Percentiles rank a stretch among this genome's conserved stretches.
Conservation (phyloP, 2,888 invertebrate species). For the Drosophila demipolita region DNA sequence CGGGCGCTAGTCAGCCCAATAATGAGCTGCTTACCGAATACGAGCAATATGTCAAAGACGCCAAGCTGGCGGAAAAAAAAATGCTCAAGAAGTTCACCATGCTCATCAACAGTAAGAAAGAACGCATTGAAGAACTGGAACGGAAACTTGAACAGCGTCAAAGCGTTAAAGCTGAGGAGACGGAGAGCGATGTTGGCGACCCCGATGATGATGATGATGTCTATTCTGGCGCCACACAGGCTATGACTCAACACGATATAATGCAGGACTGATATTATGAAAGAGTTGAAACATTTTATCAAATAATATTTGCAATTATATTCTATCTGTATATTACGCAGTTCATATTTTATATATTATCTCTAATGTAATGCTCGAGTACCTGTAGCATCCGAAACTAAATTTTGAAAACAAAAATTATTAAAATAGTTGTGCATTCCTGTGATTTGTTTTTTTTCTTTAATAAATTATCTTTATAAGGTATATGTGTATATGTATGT, state of each 20-base stretch:
- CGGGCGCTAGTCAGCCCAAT: conserved; percentile 16
- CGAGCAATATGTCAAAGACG: conserved; percentile 63
- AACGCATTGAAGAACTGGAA: conserved; percentile 73
- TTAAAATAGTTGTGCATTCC: conserved; percentile 16
- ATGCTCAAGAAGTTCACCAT: conserved; percentile 72
- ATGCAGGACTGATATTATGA: conserved; percentile 11
- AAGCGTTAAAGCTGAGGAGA: not conserved
- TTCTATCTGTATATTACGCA: conserved; percentile 1
- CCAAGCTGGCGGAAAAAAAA: conserved; percentile 55
- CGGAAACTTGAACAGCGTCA: conserved; percentile 27
- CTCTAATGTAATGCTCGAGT: not conserved
- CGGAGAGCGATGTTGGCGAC: conserved; percentile 17
- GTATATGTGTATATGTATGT: conserved; percentile 65
- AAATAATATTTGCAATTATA: conserved; percentile 6
- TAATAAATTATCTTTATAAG: conserved; percentile 74
- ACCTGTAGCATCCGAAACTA: not conserved
- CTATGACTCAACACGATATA: conserved; percentile 27
- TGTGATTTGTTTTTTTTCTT: conserved; percentile 60
- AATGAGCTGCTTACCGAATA: conserved; percentile 51
- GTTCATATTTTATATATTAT: not conserved
- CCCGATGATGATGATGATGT: conserved; percentile 31
- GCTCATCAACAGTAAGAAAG: conserved; percentile 78
- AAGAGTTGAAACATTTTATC: not conserved
- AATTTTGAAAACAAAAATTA: conserved; percentile 2
- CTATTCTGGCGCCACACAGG: conserved; percentile 47